phyloP scores from a whole-genome alignment of 2,113 vertebrate genomes.

The Leiothrix lutea region DNA sequence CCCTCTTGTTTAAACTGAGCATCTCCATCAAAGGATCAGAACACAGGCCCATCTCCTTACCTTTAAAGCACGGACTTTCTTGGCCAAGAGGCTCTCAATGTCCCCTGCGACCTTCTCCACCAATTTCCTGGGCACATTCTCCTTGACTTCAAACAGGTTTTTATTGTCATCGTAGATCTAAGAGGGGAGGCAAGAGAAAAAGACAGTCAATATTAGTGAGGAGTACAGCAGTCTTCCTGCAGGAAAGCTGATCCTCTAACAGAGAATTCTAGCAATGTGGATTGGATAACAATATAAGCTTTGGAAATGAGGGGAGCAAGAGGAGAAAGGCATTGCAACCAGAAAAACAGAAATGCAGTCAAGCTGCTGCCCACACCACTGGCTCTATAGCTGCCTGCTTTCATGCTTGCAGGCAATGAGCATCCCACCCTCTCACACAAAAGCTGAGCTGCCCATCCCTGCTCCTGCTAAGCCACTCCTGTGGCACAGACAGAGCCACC shows the following conservation, averaged over 20 bases:
- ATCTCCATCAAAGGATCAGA: not conserved
- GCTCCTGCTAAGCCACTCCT: not conserved
- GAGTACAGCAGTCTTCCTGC: not conserved
- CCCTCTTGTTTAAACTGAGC: not conserved
- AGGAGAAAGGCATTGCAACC: not conserved
- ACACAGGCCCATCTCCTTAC: slow-evolving; percentile 72
- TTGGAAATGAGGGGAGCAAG: not conserved
- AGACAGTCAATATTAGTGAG: not conserved
- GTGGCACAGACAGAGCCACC: not conserved
- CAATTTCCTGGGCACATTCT: slow-evolving; percentile 90
- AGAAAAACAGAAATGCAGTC: not conserved
- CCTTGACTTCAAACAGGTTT: slow-evolving; percentile 94
- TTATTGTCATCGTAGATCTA: slow-evolving; percentile 96
- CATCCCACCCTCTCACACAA: not conserved
- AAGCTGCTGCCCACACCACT: not conserved
- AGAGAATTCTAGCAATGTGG: not conserved
- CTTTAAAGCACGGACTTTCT: slow-evolving; percentile 96
- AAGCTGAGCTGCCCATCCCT: not conserved
- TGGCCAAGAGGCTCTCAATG: slow-evolving; percentile 92
- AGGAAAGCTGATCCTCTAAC: not conserved
- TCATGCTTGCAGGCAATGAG: not conserved
- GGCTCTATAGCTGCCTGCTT: not conserved
- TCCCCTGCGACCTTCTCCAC: slow-evolving; percentile 94
- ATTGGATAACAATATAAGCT: not conserved
- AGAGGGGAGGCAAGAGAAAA: slow-evolving; percentile 47